Evolutionary conservation across 2,797 vertebrate genomes (phyloP), one percentile per base, ranked within the genome.

Genomic region (Rhinichthys osculus): DNA sequence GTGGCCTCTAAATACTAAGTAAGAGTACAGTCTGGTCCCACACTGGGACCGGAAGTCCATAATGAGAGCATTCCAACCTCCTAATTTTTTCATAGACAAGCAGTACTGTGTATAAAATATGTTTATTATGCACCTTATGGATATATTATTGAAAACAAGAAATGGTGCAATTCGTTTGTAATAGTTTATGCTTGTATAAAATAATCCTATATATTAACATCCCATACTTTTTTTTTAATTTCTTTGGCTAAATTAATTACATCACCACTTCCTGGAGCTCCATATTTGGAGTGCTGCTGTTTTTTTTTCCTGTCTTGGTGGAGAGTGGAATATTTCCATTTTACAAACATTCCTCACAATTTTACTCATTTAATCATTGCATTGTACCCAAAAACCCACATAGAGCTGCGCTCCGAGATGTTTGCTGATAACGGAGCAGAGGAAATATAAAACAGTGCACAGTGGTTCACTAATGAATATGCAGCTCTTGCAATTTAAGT

Each of bases 1-100:
- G 93, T 93, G 92, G 93, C 81, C 82, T 90, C 88, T 77, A 85
- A 81, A 70, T 82, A 81, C 87, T 78, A 82, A 89, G 84, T 91
- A 88, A 89, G 89, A 94, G 85, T 92, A 93, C 93, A 88, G 93
- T 90, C 86, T 85, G 87, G 92, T 85, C 95, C 95, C 94, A 95
- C 95, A 90, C 93, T 89, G 89, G 91, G 91, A 93, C 86, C 86
- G 90, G 91, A 91, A 88, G 88, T 90, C 87, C 89, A 93, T 87
- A 92, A 92, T 88, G 76, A 91, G 84, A 85, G 72, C 88, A 89
- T 87, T 38, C 72, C 74, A 71, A 87, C 33, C 87, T 88, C 66
- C 87, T 85, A 82, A 82, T 33, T 27, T 57, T 83, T 79, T 57
- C 30, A 79, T 74, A 73, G 9, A 64, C 76, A 44, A 19, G n/a